Evolutionary conservation across 2,113 vertebrate species (phyloP).

Genomic region (Plotosus lineatus): DNA sequence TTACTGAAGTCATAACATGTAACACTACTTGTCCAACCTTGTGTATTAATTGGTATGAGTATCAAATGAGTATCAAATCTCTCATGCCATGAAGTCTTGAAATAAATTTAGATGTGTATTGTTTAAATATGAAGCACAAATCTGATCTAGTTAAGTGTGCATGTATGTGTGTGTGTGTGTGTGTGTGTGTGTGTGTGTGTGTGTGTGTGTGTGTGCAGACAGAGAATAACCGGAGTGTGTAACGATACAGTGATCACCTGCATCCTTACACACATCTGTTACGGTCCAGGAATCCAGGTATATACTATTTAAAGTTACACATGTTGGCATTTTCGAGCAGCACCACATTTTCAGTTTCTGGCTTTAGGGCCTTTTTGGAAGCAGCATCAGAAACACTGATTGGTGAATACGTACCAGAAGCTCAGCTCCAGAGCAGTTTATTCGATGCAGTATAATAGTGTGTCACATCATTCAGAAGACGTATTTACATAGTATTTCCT

Average conservation of each 20-base stretch:
- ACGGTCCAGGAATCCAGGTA: background rate
- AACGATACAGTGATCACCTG: background rate
- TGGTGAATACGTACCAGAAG: conserved; percentile 20
- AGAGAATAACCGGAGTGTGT: background rate
- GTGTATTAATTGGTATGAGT: background rate
- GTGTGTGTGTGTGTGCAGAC: background rate
- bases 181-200: background rate
- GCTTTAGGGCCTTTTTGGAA: conserved; percentile 17
- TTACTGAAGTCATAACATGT: background rate
- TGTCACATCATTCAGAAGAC: background rate
- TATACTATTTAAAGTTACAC: conserved; percentile 26
- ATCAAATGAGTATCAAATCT: background rate
- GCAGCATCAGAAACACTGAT: conserved; percentile 1
- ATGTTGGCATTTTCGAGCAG: conserved; percentile 31
- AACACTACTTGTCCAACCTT: background rate
- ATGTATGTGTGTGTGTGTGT: background rate
- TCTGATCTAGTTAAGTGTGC: background rate
- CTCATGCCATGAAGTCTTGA: background rate
- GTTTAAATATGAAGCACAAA: background rate
- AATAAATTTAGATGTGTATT: background rate
- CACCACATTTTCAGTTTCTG: conserved; percentile 3
- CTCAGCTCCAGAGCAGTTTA: conserved; percentile 12
- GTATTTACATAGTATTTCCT: background rate
- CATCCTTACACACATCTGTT: conserved; percentile 3
- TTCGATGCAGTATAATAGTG: conserved; percentile 3